Evolutionary conservation across 2,888 invertebrate genomes (phyloP), one percentile per base, ranked within the genome.

Genomic region (Ommatoiulus sabulosus): DNA sequence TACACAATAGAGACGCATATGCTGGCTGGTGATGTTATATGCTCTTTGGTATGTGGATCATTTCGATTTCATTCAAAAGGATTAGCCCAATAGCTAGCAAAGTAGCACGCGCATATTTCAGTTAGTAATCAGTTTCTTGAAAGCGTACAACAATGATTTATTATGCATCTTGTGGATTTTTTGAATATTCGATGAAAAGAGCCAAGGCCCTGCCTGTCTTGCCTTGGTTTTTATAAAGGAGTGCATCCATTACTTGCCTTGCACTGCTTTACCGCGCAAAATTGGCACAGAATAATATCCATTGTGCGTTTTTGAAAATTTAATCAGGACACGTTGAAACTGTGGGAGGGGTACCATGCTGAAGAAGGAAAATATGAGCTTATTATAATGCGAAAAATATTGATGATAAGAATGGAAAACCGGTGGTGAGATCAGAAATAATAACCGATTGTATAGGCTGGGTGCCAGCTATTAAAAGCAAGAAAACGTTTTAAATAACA

Each of bases 251-350:
- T 10, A 72, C 24, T 72, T 8, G 8, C 10, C 0, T 8, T 24
- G 20, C 24, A 72, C 6, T 72, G 72, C 24, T 72, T 24, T 24
- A n/a, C 63, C 63, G 7, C 20, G n/a, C 6, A 20, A 20, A 72
- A 24, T 20, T 72, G 24, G 24, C 24, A 8, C 72, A 72, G 24
- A 24, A 72, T 3, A 24, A 72, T 8, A 72, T 72, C 72, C 72
- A 72, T 72, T 72, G 72, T 72, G 72, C 72, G 10, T 72, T 72
- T 72, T 72, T 63, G 3, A 24, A 72, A 72, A 24, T 72, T 72
- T 72, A 72, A 72, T 72, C 72, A 72, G 72, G 72, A 72, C 72
- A 72, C 52, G 72, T 72, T 72, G 10, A 72, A 72, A 72, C 72
- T 72, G 72, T 24, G 72, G 72, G 72, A 72, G 72, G 72, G 72